Percentiles rank a stretch among this genome's conserved stretches.
Conservation (phyloP, 1,140 invertebrate species). For the Micrasema longulum region DNA sequence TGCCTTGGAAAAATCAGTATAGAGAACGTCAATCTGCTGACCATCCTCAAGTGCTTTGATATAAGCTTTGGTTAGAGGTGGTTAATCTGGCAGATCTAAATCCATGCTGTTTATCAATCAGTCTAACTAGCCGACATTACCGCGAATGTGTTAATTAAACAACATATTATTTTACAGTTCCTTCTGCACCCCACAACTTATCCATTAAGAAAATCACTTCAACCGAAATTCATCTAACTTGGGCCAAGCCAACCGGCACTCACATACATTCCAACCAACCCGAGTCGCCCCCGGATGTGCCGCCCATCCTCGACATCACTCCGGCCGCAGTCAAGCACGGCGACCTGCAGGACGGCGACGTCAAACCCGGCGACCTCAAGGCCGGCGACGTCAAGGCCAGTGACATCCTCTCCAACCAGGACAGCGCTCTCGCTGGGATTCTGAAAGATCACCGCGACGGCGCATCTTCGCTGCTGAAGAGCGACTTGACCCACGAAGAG, state of each 20-base stretch:
- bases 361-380: too few relatives aligned
- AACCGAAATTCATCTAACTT: slow-evolving; percentile 81
- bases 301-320: slow-evolving; percentile 42
- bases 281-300: slow-evolving; percentile 22
- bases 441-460: slow-evolving; percentile 10
- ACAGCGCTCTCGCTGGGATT: slow-evolving; percentile 15
- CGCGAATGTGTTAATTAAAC: not conserved
- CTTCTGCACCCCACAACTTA: slow-evolving; percentile 85
- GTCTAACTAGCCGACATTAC: too few relatives aligned
- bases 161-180: slow-evolving; percentile 76
- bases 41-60: too few relatives aligned
- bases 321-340: slow-evolving; percentile 53
- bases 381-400: slow-evolving; percentile 19
- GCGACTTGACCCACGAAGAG: not conserved
- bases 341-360: too few relatives aligned
- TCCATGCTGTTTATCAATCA: too few relatives aligned
- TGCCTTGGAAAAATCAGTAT: too few relatives aligned
- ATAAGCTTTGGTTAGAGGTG: too few relatives aligned
- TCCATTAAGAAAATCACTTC: slow-evolving; percentile 80
- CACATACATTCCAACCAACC: not conserved
- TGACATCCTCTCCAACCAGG: slow-evolving; percentile 31
- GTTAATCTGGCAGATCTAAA: too few relatives aligned
- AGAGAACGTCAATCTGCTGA: too few relatives aligned
- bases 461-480: slow-evolving; percentile 14
- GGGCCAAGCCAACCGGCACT: slow-evolving; percentile 74